Evolutionary conservation across 2,113 vertebrate genomes (phyloP).

Genomic region (Corapipo altera): DNA sequence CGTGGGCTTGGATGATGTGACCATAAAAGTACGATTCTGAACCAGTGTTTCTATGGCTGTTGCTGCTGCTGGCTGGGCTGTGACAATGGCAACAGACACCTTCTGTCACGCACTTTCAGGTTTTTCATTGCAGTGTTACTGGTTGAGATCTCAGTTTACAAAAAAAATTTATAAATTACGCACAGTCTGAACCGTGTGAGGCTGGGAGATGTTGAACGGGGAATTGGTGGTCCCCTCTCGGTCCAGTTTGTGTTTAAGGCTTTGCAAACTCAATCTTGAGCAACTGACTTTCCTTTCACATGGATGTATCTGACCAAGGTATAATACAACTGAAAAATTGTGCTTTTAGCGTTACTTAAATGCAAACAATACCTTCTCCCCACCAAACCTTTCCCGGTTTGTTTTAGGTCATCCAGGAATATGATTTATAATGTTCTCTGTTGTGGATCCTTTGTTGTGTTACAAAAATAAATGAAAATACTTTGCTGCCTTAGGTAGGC

Average conservation of each 20-base stretch:
- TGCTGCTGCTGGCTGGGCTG: background rate
- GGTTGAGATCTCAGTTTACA: background rate
- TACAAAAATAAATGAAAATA: background rate
- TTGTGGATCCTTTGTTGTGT: background rate
- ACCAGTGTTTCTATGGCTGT: accelerated
- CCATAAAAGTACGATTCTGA: background rate
- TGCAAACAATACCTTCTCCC: background rate
- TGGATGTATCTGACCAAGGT: background rate
- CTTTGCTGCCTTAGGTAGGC: background rate
- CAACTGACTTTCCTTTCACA: background rate
- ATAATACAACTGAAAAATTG: background rate
- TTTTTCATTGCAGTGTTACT: background rate
- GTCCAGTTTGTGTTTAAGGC: background rate
- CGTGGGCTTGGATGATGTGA: accelerated
- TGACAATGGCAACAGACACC: background rate
- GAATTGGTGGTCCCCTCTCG: background rate
- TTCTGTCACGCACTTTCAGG: background rate
- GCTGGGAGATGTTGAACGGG: background rate
- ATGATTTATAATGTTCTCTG: background rate
- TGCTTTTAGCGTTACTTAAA: background rate
- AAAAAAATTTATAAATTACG: accelerated
- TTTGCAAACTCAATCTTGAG: background rate
- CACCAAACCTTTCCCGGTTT: background rate
- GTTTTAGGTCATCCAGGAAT: background rate
- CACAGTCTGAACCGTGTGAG: background rate